Conservation (phyloP, 2,113 vertebrate species). For the Bostrychus sinensis region DNA sequence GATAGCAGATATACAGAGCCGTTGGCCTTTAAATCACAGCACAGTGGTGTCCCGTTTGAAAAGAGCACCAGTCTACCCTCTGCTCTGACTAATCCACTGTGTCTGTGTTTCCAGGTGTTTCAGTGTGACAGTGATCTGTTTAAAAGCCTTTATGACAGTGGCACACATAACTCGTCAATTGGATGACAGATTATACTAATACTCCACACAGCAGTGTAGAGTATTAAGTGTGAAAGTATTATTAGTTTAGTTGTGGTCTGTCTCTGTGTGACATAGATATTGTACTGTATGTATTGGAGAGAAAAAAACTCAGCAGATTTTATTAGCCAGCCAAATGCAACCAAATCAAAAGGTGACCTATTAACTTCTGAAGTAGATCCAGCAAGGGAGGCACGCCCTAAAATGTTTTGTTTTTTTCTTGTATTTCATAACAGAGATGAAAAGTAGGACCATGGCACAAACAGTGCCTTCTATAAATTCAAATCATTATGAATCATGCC, state of each 20-base stretch:
- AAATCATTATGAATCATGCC: neutral
- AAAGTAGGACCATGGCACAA: slow-evolving; percentile 6
- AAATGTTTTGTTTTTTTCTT: no score
- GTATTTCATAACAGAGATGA: neutral
- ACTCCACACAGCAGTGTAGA: slow-evolving; percentile 11
- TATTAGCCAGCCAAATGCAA: no score
- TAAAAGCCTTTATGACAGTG: slow-evolving; percentile 2
- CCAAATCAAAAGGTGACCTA: neutral
- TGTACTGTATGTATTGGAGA: neutral
- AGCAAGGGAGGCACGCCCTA: neutral
- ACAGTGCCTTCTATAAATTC: neutral
- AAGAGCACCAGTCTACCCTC: neutral
- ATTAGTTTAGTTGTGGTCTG: neutral
- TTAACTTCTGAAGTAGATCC: neutral
- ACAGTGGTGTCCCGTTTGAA: neutral
- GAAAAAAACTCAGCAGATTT: no score
- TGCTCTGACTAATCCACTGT: slow-evolving; percentile 30
- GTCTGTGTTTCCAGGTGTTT: slow-evolving; percentile 41
- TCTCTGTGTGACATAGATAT: neutral
- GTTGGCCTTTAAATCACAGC: neutral
- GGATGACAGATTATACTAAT: slow-evolving; percentile 5
- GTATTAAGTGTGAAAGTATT: neutral
- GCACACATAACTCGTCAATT: slow-evolving; percentile 1
- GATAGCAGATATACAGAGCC: neutral
- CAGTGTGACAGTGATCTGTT: neutral